Percentiles rank a stretch among this genome's conserved stretches.
Conservation (phyloP, 2,888 invertebrate genomes). For the Trichogramma dendrolimi region DNA sequence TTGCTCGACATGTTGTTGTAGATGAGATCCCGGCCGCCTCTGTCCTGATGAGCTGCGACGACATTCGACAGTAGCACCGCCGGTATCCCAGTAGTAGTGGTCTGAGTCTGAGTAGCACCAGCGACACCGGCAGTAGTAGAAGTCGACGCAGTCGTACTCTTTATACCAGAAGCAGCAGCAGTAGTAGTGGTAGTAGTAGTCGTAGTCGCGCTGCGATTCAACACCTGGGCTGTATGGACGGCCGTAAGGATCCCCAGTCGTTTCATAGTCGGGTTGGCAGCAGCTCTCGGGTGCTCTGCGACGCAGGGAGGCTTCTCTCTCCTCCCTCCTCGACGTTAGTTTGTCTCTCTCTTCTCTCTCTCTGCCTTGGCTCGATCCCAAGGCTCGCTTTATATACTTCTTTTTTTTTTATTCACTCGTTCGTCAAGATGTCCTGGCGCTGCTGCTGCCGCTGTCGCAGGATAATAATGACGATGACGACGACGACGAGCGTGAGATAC, state of each 20-base stretch:
- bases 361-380: not conserved
- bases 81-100: slow-evolving; percentile 33
- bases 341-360: too few relatives aligned
- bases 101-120: not conserved
- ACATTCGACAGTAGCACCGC: too few relatives aligned
- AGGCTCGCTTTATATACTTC: not conserved
- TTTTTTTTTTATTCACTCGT: not conserved
- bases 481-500: not conserved
- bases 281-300: not conserved
- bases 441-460: not conserved
- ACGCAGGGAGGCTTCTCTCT: too few relatives aligned
- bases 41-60: too few relatives aligned
- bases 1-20: not conserved
- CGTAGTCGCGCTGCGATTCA: slow-evolving; percentile 19
- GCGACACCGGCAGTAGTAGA: too few relatives aligned
- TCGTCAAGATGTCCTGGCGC: not conserved
- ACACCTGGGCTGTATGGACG: slow-evolving; percentile 35
- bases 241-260: slow-evolving; percentile 57
- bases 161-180: slow-evolving; percentile 25
- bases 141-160: too few relatives aligned
- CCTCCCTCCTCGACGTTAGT: too few relatives aligned
- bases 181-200: not conserved
- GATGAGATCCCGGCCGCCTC: too few relatives aligned
- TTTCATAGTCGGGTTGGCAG: slow-evolving; percentile 51
- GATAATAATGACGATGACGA: not conserved